Evolutionary conservation across 30 jellyfish, hydroid and myxozoan species (phyloP).

Genomic region (Rhopilema esculentum): DNA sequence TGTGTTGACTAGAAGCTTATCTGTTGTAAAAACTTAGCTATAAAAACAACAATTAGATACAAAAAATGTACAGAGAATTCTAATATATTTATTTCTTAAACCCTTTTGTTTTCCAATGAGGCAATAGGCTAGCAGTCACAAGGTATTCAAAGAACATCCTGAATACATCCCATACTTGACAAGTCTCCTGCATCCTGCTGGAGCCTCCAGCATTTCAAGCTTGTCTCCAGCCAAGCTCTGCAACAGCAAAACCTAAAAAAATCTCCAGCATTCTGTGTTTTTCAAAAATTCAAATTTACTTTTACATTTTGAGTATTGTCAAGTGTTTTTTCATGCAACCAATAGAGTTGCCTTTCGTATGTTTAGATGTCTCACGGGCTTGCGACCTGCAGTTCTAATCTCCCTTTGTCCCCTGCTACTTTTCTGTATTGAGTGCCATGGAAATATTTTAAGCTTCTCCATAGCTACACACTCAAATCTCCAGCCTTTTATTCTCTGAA

Average conservation of each 20-base stretch:
- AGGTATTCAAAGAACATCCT: neutral
- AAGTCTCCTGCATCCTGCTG: constrained; percentile 25
- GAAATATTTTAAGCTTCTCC: neutral
- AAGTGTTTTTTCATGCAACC: neutral
- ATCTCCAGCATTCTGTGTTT: neutral
- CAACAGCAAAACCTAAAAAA: neutral
- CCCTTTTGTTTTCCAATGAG: neutral
- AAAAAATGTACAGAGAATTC: neutral
- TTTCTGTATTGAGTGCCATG: neutral
- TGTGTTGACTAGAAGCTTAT: neutral
- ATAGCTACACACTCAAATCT: neutral
- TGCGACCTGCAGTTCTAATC: neutral
- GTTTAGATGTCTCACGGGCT: neutral
- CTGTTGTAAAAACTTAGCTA: neutral
- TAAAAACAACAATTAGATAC: neutral
- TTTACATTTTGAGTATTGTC: neutral
- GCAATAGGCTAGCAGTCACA: neutral
- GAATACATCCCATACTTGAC: constrained; percentile 2
- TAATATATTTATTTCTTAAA: neutral
- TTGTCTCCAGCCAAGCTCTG: constrained; percentile 21
- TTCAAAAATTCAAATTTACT: neutral
- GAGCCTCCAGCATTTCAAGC: constrained; percentile 23
- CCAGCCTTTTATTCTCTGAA: neutral
- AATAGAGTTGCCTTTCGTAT: neutral
- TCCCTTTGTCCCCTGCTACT: neutral